These are phyloP conservation scores for Nephrotoma flavescens DNA, from an alignment of 2,888 invertebrate genomes.

Conservation along the genomic window DNA sequence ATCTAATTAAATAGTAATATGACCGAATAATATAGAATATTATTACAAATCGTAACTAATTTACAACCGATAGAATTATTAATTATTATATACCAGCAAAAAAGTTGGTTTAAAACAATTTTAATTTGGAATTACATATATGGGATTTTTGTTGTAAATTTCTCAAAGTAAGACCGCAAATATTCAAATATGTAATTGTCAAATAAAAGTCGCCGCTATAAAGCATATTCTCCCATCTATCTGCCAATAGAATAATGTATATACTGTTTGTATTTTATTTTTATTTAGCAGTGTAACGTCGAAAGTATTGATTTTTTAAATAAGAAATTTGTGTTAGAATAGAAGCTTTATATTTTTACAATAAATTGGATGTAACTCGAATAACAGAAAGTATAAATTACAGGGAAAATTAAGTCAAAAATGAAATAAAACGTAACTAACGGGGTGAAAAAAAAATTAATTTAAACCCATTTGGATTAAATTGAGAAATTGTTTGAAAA, in stretches of 20 bases:
- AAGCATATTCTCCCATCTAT: background rate
- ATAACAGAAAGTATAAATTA: background rate
- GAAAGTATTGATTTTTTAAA: background rate
- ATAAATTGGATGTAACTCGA: background rate
- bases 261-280: background rate
- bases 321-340: background rate
- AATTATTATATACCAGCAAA: too few species aligned
- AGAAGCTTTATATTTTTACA: background rate
- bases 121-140: too few species aligned
- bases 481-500: background rate
- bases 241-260: background rate
- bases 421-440: background rate
- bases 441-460: background rate
- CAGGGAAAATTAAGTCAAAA: background rate
- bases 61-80: too few species aligned
- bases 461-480: background rate
- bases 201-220: background rate
- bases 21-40: too few species aligned
- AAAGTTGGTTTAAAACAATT: too few species aligned
- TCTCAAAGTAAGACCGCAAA: too few species aligned
- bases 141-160: too few species aligned
- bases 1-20: too few species aligned
- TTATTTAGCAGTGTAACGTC: background rate
- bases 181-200: too few species aligned
- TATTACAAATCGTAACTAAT: too few species aligned